Conservation (phyloP, 2,113 vertebrate species). For the Junco hyemalis region DNA sequence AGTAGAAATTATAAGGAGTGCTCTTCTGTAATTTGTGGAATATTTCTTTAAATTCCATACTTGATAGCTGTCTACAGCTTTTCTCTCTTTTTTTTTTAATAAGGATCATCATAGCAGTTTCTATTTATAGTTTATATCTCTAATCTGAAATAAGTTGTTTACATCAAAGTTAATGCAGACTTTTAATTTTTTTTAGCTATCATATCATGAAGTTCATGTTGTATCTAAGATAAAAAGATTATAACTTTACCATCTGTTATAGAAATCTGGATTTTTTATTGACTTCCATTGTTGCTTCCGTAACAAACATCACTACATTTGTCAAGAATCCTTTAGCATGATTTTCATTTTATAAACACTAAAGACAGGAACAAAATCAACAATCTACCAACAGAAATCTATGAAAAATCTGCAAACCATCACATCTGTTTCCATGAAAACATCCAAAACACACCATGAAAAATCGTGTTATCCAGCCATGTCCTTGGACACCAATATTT, state of each 20-base stretch:
- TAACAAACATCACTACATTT: neutral
- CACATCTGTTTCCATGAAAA: neutral
- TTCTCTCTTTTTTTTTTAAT: neutral
- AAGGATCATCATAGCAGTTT: neutral
- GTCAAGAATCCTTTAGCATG: neutral
- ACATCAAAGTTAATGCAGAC: neutral
- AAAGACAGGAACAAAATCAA: neutral
- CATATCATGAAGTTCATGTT: neutral
- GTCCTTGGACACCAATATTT: neutral
- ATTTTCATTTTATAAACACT: neutral
- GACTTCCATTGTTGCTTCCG: neutral
- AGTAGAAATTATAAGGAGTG: neutral
- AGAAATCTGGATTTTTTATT: neutral
- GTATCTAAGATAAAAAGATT: neutral
- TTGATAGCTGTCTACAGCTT: neutral
- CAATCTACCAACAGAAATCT: neutral
- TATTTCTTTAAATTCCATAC: neutral
- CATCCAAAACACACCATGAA: neutral
- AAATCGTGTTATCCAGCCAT: neutral
- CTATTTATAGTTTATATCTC: neutral
- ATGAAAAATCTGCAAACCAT: neutral
- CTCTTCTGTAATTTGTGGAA: rapidly evolving
- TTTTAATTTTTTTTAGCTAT: neutral
- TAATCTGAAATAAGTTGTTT: neutral
- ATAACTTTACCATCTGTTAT: neutral